Conservation (phyloP, 2,797 vertebrate species). For the Sphenodon punctatus region DNA sequence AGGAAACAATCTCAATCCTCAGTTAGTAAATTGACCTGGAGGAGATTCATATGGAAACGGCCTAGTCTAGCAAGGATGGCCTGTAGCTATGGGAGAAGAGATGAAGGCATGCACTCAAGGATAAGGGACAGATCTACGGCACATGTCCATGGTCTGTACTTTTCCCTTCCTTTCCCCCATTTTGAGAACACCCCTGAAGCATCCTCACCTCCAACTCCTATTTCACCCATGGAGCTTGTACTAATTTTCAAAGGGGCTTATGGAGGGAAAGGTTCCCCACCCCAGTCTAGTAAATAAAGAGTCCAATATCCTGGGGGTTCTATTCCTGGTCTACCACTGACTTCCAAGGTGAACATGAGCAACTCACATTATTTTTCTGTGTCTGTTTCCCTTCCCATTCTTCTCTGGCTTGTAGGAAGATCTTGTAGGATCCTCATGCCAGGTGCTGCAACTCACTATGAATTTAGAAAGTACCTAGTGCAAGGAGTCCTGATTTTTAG, state of each 20-base stretch:
- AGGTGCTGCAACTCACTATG: neutral
- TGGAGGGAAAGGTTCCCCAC: too few species aligned
- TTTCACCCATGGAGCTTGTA: too few species aligned
- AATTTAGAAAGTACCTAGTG: fast-evolving
- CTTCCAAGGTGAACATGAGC: neutral
- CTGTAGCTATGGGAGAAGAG: too few species aligned
- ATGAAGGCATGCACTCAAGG: too few species aligned
- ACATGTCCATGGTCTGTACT: too few species aligned
- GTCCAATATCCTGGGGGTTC: too few species aligned
- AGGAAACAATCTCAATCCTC: neutral
- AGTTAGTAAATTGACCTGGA: fast-evolving
- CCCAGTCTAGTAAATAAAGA: neutral
- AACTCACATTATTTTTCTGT: neutral
- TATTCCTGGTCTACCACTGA: neutral
- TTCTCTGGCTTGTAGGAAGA: neutral
- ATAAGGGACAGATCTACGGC: too few species aligned
- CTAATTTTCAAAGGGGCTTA: too few species aligned
- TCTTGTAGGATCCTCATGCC: neutral
- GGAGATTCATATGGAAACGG: neutral
- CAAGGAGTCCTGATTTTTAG: neutral
- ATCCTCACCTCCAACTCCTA: too few species aligned
- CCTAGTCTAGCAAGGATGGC: neutral
- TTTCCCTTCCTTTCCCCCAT: too few species aligned
- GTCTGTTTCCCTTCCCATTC: neutral
- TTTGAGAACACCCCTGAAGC: too few species aligned